Conservation (phyloP, 2,888 invertebrate genomes). For the Sialis lutaria region DNA sequence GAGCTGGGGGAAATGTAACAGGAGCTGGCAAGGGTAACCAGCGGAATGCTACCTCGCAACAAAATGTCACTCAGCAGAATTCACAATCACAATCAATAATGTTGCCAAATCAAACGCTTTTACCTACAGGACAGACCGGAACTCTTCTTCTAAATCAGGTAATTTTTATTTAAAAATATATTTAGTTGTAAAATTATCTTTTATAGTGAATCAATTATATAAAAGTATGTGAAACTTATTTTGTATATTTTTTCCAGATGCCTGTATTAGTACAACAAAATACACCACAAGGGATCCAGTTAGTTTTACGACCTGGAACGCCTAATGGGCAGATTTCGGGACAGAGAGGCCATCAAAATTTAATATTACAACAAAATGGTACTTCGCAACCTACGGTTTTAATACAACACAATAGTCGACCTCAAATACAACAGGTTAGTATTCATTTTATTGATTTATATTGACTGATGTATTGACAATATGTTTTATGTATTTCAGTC, state of each 20-base stretch:
- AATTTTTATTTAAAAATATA: constrained; percentile 16
- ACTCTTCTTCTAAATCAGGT: constrained; percentile 24
- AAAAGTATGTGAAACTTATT: not conserved
- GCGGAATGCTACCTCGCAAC: constrained; percentile 11
- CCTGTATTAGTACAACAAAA: constrained; percentile 45
- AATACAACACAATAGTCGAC: constrained; percentile 13
- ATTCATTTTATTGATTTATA: not conserved
- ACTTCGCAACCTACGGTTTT: constrained; percentile 6
- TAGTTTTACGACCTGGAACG: constrained; percentile 48
- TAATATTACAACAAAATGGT: constrained; percentile 7
- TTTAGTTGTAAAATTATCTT: not conserved
- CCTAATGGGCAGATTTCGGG: constrained; percentile 21
- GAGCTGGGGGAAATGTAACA: constrained; percentile 22
- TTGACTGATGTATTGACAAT: not conserved
- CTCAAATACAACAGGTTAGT: constrained; percentile 7
- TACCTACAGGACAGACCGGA: constrained; percentile 22
- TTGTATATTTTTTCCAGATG: constrained; percentile 17
- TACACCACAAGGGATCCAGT: constrained; percentile 47
- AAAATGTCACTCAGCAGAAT: not conserved
- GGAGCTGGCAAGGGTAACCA: constrained; percentile 18
- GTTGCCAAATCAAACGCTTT: constrained; percentile 15
- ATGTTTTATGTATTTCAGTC: constrained; percentile 17
- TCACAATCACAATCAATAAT: not conserved
- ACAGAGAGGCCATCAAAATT: constrained; percentile 10
- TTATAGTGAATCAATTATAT: too few species aligned